Evolutionary conservation across 2,797 vertebrate species (phyloP).

Genomic region (Heteromormyrus szaboi): DNA sequence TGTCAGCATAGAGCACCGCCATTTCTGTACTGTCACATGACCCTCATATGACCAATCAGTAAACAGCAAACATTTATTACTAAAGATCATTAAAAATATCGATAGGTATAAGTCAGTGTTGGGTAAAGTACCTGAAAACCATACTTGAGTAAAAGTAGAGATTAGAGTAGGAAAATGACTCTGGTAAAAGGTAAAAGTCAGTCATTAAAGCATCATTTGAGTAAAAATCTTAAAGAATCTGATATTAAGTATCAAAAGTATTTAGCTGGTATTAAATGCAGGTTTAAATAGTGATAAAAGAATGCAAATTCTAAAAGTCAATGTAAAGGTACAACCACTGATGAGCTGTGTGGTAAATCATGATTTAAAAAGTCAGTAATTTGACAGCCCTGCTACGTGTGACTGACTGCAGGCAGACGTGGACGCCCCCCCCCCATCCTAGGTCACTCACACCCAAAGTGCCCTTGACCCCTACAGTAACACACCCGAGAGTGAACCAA

Average conservation of each 20-base stretch:
- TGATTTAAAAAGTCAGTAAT: not conserved
- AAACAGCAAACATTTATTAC: not conserved
- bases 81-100: not conserved
- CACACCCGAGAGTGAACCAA: not conserved
- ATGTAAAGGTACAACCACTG: not conserved
- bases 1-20: not conserved
- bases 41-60: not conserved
- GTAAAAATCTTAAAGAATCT: not conserved
- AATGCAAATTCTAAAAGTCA: not conserved
- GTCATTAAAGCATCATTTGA: not conserved
- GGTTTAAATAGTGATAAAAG: not conserved
- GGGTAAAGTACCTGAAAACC: not conserved
- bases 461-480: not conserved
- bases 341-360: not conserved
- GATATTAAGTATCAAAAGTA: not conserved
- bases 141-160: not conserved
- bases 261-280: not conserved
- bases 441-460: not conserved
- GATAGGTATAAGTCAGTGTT: not conserved
- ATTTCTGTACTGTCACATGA: not conserved
- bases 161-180: not conserved
- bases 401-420: not conserved
- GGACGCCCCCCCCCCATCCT: not conserved
- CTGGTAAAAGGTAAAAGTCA: not conserved
- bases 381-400: not conserved